Evolutionary conservation across 2,888 invertebrate genomes (phyloP).

Genomic region (Cordilura impudica): DNA sequence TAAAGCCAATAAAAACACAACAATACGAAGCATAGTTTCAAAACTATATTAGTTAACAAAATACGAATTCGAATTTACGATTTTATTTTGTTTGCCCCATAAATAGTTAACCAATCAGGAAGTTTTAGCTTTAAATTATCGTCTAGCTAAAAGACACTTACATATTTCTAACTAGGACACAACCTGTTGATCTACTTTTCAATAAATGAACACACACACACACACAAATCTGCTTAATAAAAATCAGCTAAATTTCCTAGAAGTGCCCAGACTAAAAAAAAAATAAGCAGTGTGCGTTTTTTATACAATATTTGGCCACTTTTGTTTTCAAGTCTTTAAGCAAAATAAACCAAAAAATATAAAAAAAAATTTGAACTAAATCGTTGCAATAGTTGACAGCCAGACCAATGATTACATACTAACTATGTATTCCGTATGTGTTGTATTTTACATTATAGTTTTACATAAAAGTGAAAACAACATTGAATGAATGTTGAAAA

Average conservation of each 20-base stretch:
- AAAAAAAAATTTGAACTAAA: background rate
- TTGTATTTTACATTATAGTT: background rate
- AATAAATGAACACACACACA: background rate
- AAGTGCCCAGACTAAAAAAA: background rate
- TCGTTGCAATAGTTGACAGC: constrained; percentile 32
- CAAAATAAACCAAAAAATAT: background rate
- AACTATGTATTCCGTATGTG: background rate
- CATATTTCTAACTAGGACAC: constrained; percentile 38
- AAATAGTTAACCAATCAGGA: background rate
- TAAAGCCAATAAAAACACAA: too few relatives aligned
- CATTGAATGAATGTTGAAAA: constrained; percentile 41
- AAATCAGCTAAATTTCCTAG: background rate
- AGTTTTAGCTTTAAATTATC: background rate
- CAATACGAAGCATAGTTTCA: too few relatives aligned
- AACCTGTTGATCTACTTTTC: constrained; percentile 57
- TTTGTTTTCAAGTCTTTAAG: background rate
- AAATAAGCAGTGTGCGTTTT: constrained; percentile 31
- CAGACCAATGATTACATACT: constrained; percentile 25
- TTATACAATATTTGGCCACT: constrained; percentile 49
- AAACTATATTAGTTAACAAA: too few relatives aligned
- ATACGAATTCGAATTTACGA: too few relatives aligned
- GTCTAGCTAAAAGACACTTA: background rate
- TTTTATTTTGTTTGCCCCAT: too few relatives aligned
- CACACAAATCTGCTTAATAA: background rate
- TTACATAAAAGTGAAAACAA: constrained; percentile 45